phyloP scores from a whole-genome alignment of 2,113 vertebrate genomes.

The Rhipidura dahli region DNA sequence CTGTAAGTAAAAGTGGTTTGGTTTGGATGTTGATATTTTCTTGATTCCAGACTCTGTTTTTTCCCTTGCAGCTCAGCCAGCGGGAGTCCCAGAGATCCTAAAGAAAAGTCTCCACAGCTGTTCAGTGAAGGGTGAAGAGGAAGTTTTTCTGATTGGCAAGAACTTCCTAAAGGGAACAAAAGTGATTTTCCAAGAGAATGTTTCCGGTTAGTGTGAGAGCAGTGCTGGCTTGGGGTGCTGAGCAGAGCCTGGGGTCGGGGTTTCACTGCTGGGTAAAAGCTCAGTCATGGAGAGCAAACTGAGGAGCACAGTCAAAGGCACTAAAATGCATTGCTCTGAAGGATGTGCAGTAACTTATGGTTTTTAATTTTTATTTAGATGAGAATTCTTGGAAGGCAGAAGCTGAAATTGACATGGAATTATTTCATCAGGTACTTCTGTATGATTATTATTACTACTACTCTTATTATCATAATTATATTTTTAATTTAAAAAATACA shows the following conservation, averaged over 20 bases:
- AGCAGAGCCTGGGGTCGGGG: not conserved
- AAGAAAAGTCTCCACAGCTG: conserved; percentile 97
- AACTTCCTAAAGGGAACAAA: conserved; percentile 99
- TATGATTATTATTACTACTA: not conserved
- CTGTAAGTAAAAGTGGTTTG: not conserved
- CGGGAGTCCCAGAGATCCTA: conserved; percentile 94
- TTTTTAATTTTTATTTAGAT: conserved; percentile 78
- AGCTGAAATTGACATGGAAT: conserved; percentile 98
- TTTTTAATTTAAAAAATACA: not conserved
- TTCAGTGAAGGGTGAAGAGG: conserved; percentile 91
- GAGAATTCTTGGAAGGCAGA: conserved; percentile 95
- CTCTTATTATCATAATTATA: rapidly evolving
- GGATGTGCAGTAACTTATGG: not conserved
- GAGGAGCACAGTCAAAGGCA: not conserved
- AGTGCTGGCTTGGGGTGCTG: not conserved
- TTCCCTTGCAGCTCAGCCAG: conserved; percentile 87
- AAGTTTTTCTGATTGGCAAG: conserved; percentile 98
- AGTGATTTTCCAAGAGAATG: conserved; percentile 96
- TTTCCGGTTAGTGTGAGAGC: conserved; percentile 80
- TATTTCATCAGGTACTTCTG: conserved; percentile 93
- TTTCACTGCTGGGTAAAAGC: not conserved
- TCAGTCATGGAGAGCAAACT: not conserved
- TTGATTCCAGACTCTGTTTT: conserved; percentile 3
- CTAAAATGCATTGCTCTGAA: not conserved
- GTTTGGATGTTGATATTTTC: not conserved